A percentile compares a stretch with the other conserved stretches of the same genome.
phyloP scores from a whole-genome alignment of 2,888 invertebrate genomes.

The Netelia inedita region DNA sequence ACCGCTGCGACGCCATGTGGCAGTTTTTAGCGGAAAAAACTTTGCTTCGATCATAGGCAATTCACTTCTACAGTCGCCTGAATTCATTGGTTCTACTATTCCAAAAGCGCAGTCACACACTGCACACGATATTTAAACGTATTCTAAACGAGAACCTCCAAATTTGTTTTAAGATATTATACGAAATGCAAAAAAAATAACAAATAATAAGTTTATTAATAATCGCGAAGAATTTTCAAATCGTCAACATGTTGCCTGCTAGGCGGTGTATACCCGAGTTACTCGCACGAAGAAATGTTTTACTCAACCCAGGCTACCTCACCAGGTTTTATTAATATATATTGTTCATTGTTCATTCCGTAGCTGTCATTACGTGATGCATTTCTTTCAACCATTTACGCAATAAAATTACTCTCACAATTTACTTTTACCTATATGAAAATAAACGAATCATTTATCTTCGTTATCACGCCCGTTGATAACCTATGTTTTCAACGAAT shows the following conservation, averaged over 20 bases:
- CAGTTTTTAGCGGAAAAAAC: too few species aligned
- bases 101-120: too few species aligned
- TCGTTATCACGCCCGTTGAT: not conserved
- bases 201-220: not conserved
- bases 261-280: conserved; percentile 72
- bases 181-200: conserved; percentile 18
- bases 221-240: not conserved
- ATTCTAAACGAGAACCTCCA: not conserved
- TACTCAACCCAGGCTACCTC: conserved; percentile 69
- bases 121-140: conserved; percentile 3
- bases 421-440: conserved; percentile 2
- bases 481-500: not conserved
- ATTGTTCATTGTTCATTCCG: conserved; percentile 1
- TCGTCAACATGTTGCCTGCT: conserved; percentile 74
- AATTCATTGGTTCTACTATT: too few species aligned
- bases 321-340: conserved; percentile 71
- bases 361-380: conserved; percentile 36
- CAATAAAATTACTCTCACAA: conserved; percentile 37
- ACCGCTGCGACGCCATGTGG: too few species aligned
- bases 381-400: conserved; percentile 14
- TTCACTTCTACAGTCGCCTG: too few species aligned
- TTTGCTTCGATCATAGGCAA: too few species aligned
- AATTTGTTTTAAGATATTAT: not conserved
- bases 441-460: not conserved
- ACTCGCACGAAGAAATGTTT: conserved; percentile 71